Conservation (phyloP, 2,113 vertebrate genomes). For the Maccullochella peelii region DNA sequence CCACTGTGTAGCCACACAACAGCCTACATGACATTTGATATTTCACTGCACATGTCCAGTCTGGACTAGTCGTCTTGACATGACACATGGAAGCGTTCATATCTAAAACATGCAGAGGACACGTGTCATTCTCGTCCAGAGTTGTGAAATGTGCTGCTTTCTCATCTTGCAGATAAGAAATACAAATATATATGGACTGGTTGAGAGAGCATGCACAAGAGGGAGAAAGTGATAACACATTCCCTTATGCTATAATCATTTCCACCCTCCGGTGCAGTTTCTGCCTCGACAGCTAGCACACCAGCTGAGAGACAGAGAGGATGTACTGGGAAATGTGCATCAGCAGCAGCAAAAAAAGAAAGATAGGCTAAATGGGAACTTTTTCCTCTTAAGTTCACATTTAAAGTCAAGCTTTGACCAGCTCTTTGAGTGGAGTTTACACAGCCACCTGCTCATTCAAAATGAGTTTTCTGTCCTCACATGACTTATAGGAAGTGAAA, state of each 20-base stretch:
- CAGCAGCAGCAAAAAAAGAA: conserved; percentile 24
- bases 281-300: conserved; percentile 66
- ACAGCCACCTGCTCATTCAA: conserved; percentile 10
- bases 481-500: conserved; percentile 57
- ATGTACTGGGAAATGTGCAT: conserved; percentile 64
- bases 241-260: conserved; percentile 77
- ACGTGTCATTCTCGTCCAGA: conserved; percentile 31
- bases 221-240: conserved; percentile 78
- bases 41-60: conserved; percentile 53
- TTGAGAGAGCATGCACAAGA: conserved; percentile 53
- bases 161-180: conserved; percentile 68
- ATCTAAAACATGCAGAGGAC: conserved; percentile 13
- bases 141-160: conserved; percentile 54
- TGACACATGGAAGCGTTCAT: conserved; percentile 59
- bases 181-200: conserved; percentile 52
- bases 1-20: conserved; percentile 51
- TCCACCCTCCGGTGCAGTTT: conserved; percentile 71
- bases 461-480: conserved; percentile 28
- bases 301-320: conserved; percentile 68
- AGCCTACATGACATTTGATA: conserved; percentile 69
- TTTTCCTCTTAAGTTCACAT: conserved; percentile 17
- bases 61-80: conserved; percentile 31
- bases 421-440: conserved; percentile 8
- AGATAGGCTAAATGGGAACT: conserved; percentile 2
- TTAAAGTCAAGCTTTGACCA: conserved; percentile 20